A percentile compares a stretch with the other conserved stretches of the same genome.
Evolutionary conservation across 1,140 invertebrate genomes (phyloP).

Genomic region (Procambarus clarkii): DNA sequence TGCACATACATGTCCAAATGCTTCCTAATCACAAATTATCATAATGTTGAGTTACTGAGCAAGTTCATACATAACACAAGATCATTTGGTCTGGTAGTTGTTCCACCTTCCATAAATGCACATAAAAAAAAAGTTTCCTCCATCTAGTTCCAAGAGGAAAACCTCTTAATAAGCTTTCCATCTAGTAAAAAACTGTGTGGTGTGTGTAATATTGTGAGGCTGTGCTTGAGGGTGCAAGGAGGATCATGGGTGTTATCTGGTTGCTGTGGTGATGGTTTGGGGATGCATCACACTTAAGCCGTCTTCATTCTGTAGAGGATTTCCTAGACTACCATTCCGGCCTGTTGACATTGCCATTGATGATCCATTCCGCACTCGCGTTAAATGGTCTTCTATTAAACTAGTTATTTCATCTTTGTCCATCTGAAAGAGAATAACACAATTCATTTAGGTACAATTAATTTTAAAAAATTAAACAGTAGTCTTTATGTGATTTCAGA

Average conservation of each 20-base stretch:
- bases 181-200: slow-evolving; percentile 44
- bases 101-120: slow-evolving; percentile 46
- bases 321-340: slow-evolving; percentile 35
- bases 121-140: slow-evolving; percentile 19
- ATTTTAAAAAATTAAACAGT: neutral
- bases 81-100: slow-evolving; percentile 18
- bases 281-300: slow-evolving; percentile 50
- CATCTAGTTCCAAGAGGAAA: slow-evolving; percentile 26
- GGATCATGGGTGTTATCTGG: slow-evolving; percentile 58
- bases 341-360: slow-evolving; percentile 21
- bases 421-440: slow-evolving; percentile 47
- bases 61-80: neutral
- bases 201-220: slow-evolving; percentile 46
- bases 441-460: neutral
- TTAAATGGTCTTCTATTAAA: slow-evolving; percentile 71
- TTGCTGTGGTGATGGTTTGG: slow-evolving; percentile 58
- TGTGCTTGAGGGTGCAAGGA: slow-evolving; percentile 32
- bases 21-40: slow-evolving; percentile 18
- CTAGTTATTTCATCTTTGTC: slow-evolving; percentile 69
- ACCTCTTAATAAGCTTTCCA: slow-evolving; percentile 39
- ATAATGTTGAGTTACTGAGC: slow-evolving; percentile 11
- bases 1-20: slow-evolving; percentile 48
- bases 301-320: slow-evolving; percentile 34
- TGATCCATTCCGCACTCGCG: slow-evolving; percentile 54
- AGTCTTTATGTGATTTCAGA: too few relatives aligned